phyloP scores from a whole-genome alignment of 2,797 vertebrate genomes.

The Antennarius maculatus region DNA sequence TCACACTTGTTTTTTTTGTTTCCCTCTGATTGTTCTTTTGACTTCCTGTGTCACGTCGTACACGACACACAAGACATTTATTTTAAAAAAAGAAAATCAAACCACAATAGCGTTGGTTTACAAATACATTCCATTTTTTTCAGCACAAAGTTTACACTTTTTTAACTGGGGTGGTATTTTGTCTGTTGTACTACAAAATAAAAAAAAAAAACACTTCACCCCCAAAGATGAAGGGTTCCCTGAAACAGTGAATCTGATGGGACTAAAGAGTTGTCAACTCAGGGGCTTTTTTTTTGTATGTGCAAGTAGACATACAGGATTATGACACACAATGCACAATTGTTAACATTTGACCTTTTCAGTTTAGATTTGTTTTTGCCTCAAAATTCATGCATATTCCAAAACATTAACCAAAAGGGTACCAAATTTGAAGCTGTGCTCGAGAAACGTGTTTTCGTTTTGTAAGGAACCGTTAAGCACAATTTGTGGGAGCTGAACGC shows the following conservation, averaged over 20 bases:
- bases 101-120: constrained; percentile 76
- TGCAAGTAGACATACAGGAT: constrained; percentile 55
- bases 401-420: constrained; percentile 49
- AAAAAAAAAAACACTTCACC: constrained; percentile 60
- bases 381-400: constrained; percentile 61
- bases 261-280: constrained; percentile 79
- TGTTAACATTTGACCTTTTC: constrained; percentile 67
- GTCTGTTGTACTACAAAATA: constrained; percentile 53
- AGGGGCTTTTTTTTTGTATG: constrained; percentile 72
- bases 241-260: constrained; percentile 71
- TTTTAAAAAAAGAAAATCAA: constrained; percentile 39
- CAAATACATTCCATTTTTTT: constrained; percentile 79
- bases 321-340: constrained; percentile 75
- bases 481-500: constrained; percentile 71
- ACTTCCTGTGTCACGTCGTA: constrained; percentile 41
- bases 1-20: constrained; percentile 46
- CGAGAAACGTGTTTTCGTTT: constrained; percentile 62
- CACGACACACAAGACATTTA: constrained; percentile 58
- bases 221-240: constrained; percentile 61
- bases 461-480: constrained; percentile 74
- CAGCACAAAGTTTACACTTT: constrained; percentile 77
- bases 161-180: constrained; percentile 62
- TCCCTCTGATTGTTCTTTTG: constrained; percentile 31
- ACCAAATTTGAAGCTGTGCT: constrained; percentile 70
- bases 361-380: constrained; percentile 42